Percentiles rank a stretch among this genome's conserved stretches.
Evolutionary conservation across 2,113 vertebrate species (phyloP).

Genomic region (Callaeas wilsoni): DNA sequence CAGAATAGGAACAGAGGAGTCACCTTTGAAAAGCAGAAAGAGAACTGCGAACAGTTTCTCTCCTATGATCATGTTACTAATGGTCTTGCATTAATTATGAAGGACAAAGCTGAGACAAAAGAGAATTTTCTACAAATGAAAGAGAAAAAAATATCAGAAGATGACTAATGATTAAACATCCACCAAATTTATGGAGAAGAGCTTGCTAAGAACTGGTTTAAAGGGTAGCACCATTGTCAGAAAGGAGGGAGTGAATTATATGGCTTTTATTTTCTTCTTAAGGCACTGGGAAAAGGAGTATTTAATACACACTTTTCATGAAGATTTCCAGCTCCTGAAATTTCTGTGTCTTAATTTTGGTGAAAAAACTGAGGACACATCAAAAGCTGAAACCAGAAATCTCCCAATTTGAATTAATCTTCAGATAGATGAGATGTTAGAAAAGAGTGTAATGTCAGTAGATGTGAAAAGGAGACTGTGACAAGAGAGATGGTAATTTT

Average conservation of each 20-base stretch:
- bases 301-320: background rate
- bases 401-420: background rate
- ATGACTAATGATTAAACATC: background rate
- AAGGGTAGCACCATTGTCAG: background rate
- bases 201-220: background rate
- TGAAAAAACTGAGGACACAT: background rate
- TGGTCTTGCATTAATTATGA: constrained; percentile 51
- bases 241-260: background rate
- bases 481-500: background rate
- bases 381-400: background rate
- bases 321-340: background rate
- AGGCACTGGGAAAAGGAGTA: background rate
- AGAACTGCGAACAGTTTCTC: background rate
- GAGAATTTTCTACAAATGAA: background rate
- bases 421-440: background rate
- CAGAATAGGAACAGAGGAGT: background rate
- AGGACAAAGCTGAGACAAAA: constrained; percentile 4
- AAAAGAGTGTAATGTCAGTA: background rate
- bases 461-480: background rate
- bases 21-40: background rate
- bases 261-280: background rate
- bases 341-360: background rate
- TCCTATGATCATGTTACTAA: constrained; percentile 24
- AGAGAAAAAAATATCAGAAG: background rate
- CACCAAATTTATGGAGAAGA: background rate